Evolutionary conservation across 2,888 invertebrate species (phyloP), one percentile per base, ranked within the genome.

Genomic region (Acleris emargana): DNA sequence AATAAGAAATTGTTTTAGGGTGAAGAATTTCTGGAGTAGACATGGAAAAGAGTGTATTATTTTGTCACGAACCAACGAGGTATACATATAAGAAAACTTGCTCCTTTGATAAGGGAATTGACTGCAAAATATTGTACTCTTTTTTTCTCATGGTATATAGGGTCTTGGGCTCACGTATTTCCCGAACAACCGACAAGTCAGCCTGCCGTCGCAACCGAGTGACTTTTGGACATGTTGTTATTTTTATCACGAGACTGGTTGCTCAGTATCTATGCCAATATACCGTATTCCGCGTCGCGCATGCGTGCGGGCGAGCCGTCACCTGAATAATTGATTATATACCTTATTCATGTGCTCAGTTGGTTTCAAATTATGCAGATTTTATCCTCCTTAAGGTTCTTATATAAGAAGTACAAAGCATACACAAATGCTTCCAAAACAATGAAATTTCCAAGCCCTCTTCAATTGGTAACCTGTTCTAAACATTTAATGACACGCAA

Each of bases 241-340:
- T 62, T 16, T 62, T 50, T 57, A 55, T 42, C 49, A 58, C n/a
- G 16, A 49, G 49, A 51, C 51, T 52, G 43, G 55, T 55, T 57
- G 61, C 17, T 42, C 50, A 57, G 57, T 55, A 64, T 61, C 61
- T 66, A 57, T 66, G 66, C 50, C 66, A 51, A 61, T 66, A 51
- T 66, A 66, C 66, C 60, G 66, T 66, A 61, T 66, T 61, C 66
- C 52, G 32, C 47, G 47, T 18, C 47, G 51, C 47, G 49, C 38
- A 45, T 45, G 17, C 17, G 18, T 18, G 53, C 57, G 57, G 38
- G 18, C 58, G 42, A 18, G 38, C 32, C 57, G 47, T 43, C 60
- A 43, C 45, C 66, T 66, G 66, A 66, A 66, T 66, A 66, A 47
- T 60, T 54, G 60, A 66, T 66, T 57, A 57, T 51, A 58, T 58